phyloP scores from a whole-genome alignment of 2,113 vertebrate genomes.

The Solea solea region DNA sequence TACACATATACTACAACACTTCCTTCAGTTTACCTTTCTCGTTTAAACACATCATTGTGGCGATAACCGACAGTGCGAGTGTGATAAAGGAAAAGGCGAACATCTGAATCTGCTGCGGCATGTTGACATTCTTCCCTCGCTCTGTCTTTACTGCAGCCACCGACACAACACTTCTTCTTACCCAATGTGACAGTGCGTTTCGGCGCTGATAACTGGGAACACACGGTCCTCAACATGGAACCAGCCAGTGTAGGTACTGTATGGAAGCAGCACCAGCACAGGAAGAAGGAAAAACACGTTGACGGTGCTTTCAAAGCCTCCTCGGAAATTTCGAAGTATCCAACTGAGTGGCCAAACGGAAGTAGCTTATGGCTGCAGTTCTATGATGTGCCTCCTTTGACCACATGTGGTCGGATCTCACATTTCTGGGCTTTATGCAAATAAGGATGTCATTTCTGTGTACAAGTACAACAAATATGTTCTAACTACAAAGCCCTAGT shows the following conservation, averaged over 20 bases:
- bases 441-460: too few species aligned
- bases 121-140: constrained; percentile 11
- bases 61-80: constrained; percentile 64
- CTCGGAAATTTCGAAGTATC: constrained; percentile 41
- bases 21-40: constrained; percentile 74
- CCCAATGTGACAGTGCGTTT: constrained; percentile 59
- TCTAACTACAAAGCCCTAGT: too few species aligned
- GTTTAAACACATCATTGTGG: constrained; percentile 69
- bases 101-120: constrained; percentile 63
- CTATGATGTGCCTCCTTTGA: too few species aligned
- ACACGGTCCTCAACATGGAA: constrained; percentile 60
- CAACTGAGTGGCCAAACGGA: background rate
- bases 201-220: constrained; percentile 43
- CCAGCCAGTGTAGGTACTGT: background rate
- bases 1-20: background rate
- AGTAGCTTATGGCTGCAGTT: too few species aligned
- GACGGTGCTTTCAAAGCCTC: constrained; percentile 49
- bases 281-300: constrained; percentile 23
- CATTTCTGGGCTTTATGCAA: too few species aligned
- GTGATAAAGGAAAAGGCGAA: constrained; percentile 58
- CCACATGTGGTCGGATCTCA: too few species aligned
- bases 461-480: too few species aligned
- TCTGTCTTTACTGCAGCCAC: background rate
- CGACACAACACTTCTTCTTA: constrained; percentile 61
- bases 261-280: background rate